Evolutionary conservation across 1,140 invertebrate genomes (phyloP).

Genomic region (Periplaneta americana): DNA sequence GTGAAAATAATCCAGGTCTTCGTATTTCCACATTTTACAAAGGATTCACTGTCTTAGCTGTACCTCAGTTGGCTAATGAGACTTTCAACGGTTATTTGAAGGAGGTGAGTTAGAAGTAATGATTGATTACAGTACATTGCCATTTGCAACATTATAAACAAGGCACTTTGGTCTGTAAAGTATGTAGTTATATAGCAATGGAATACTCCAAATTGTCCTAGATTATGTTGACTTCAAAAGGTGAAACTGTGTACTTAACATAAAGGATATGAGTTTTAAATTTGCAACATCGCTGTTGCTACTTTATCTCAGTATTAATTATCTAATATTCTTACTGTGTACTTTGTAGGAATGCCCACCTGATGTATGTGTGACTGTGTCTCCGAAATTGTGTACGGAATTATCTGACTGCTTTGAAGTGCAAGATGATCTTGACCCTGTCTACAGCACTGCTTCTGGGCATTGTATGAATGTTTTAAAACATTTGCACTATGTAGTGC

Average conservation of each 20-base stretch:
- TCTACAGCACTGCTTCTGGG: slow-evolving; percentile 24
- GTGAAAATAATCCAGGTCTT: neutral
- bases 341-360: slow-evolving; percentile 42
- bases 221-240: too few relatives aligned
- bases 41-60: slow-evolving; percentile 35
- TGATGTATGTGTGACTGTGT: slow-evolving; percentile 41
- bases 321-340: too few relatives aligned
- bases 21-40: slow-evolving; percentile 17
- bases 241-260: too few relatives aligned
- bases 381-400: slow-evolving; percentile 35
- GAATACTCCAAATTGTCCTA: too few relatives aligned
- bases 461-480: slow-evolving; percentile 41
- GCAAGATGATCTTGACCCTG: slow-evolving; percentile 20
- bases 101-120: neutral
- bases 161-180: too few relatives aligned
- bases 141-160: too few relatives aligned
- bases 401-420: slow-evolving; percentile 26
- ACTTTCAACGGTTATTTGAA: slow-evolving; percentile 1
- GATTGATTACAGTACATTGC: too few relatives aligned
- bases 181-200: too few relatives aligned
- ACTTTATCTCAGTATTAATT: too few relatives aligned
- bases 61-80: slow-evolving; percentile 32
- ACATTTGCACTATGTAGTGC: slow-evolving; percentile 43
- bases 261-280: too few relatives aligned
- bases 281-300: too few relatives aligned